phyloP scores from a whole-genome alignment of 2,888 invertebrate genomes.

The Nezara viridula region DNA sequence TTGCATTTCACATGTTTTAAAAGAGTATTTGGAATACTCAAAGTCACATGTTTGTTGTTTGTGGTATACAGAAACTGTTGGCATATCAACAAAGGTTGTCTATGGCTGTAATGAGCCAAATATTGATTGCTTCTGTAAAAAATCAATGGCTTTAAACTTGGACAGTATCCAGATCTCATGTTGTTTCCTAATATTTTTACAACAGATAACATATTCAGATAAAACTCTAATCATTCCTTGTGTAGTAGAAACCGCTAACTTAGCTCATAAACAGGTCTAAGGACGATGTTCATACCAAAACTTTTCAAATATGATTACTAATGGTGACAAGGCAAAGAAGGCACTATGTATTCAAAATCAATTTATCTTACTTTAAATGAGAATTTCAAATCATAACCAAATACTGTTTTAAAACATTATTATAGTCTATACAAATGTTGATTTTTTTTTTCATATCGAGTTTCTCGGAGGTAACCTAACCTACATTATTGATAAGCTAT shows the following conservation, averaged over 20 bases:
- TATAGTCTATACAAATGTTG: neutral
- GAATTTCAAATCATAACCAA: neutral
- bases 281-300: neutral
- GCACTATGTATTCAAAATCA: neutral
- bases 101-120: conserved; percentile 43
- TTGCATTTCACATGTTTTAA: conserved; percentile 49
- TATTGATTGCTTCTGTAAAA: conserved; percentile 58
- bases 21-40: neutral
- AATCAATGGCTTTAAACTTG: conserved; percentile 52
- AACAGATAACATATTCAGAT: conserved; percentile 4
- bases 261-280: neutral
- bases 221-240: conserved; percentile 28
- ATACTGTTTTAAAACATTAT: neutral
- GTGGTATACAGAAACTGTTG: conserved; percentile 53
- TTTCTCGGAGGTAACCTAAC: neutral
- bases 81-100: conserved; percentile 48
- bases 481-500: conserved; percentile 9
- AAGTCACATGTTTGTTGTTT: conserved; percentile 59
- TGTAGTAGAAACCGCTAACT: neutral
- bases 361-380: neutral
- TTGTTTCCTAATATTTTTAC: conserved; percentile 20
- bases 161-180: conserved; percentile 45
- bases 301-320: conserved; percentile 10
- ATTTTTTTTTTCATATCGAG: neutral
- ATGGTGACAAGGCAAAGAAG: neutral